Conservation (phyloP, 2,113 vertebrate genomes). For the cat (Felis catus) region DNA sequence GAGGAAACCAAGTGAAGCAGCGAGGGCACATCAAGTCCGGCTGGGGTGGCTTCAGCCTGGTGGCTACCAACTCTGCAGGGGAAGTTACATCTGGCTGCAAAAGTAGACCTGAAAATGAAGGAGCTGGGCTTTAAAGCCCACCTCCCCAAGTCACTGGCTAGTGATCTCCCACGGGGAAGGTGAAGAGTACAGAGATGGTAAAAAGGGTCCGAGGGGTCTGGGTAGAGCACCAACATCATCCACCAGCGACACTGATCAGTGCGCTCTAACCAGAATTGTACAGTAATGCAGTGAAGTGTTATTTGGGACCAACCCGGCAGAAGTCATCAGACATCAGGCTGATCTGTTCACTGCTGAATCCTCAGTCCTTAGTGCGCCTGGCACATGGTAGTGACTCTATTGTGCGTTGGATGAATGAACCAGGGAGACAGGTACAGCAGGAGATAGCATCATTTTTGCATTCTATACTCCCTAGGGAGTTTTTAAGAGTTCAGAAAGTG, state of each 20-base stretch:
- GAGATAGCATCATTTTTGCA: not conserved
- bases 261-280: not conserved
- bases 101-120: not conserved
- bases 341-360: not conserved
- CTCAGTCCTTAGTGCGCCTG: not conserved
- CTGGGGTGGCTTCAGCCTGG: not conserved
- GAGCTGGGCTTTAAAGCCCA: not conserved
- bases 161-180: not conserved
- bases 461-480: not conserved
- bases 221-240: not conserved
- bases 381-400: not conserved
- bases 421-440: not conserved
- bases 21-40: no score
- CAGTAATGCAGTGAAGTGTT: not conserved
- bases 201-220: not conserved
- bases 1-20: not conserved
- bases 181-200: not conserved
- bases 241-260: not conserved
- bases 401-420: not conserved
- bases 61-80: not conserved
- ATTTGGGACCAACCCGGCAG: not conserved
- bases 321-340: not conserved
- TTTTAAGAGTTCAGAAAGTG: not conserved
- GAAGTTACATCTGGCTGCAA: not conserved
- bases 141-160: not conserved